Evolutionary conservation across 2,113 vertebrate species (phyloP), one percentile per base, ranked within the genome.

Genomic region (Agapornis roseicollis): DNA sequence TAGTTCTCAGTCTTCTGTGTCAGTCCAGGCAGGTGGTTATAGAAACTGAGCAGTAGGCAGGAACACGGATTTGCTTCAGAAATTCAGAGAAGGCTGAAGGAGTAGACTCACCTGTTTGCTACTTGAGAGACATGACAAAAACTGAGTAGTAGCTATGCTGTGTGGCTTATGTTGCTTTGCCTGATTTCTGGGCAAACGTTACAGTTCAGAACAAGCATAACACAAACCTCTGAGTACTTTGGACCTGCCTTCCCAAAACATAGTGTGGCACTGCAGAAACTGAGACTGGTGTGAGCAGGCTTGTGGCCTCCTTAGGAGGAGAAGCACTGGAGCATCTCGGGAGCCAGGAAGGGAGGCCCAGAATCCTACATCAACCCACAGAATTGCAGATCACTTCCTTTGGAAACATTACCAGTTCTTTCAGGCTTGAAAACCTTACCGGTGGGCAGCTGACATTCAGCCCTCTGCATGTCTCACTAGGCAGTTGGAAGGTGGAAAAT

Each of bases 221-320:
- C 17, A 29, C 44, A 80, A 3, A 55, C 25, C 11, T 20, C 6
- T n/a, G 12, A 69, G 20, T 35, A 22, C 25, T 71, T 60, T 50
- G 68, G 27, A 55, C 35, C 52, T 87, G 17, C 29, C n/a, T 80
- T 68, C 27, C 68, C 78, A 64, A 80, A 89, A 49, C 10, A 8
- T 44, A 29, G 0, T 6, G 42, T n/a, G 63, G 13, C 47, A 23
- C 22, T 74, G 56, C 56, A 69, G 47, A 55, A 80, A 1, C 35
- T 28, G 53, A 4, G 20, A 11, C 58, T 53, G 35, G 3, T 0
- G 0, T 20, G 17, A 41, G 42, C 33, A 39, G 33, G 41, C 23
- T 47, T 31, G 6, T 66, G 52, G 42, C 39, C 33, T 77, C 22
- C 15, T 2, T 28, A 35, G 44, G 56, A 44, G 37, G 46, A 47